Evolutionary conservation across 2,888 invertebrate genomes (phyloP).

Genomic region (Lottia gigantea): DNA sequence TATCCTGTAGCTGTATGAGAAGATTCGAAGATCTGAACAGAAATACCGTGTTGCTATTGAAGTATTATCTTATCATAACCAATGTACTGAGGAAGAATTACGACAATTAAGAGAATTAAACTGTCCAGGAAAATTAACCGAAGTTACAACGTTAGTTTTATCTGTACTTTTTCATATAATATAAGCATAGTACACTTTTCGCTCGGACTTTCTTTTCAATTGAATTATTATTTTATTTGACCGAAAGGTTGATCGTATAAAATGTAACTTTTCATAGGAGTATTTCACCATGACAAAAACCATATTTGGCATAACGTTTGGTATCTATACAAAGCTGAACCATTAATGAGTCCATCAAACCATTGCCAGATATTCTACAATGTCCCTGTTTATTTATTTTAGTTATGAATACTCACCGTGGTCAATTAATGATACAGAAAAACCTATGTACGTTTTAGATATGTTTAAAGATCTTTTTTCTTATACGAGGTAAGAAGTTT

Average conservation of each 20-base stretch:
- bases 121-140: constrained; percentile 50
- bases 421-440: constrained; percentile 77
- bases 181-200: too few relatives aligned
- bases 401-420: constrained; percentile 81
- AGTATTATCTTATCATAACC: constrained; percentile 85
- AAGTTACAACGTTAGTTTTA: constrained; percentile 49
- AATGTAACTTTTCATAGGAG: too few relatives aligned
- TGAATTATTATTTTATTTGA: too few relatives aligned
- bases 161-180: too few relatives aligned
- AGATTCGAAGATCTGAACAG: constrained; percentile 84
- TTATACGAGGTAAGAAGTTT: constrained; percentile 38
- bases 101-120: constrained; percentile 41
- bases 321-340: too few relatives aligned
- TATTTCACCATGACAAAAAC: too few relatives aligned
- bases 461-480: constrained; percentile 82
- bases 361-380: too few relatives aligned
- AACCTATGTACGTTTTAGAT: constrained; percentile 78
- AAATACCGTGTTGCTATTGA: constrained; percentile 84
- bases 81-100: constrained; percentile 78
- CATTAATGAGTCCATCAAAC: too few relatives aligned
- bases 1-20: constrained; percentile 76
- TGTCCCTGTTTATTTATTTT: constrained; percentile 37
- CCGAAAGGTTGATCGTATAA: too few relatives aligned
- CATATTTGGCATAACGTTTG: too few relatives aligned
- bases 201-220: too few relatives aligned